Conservation (phyloP, 2,113 vertebrate genomes). For the Condylura cristata region DNA sequence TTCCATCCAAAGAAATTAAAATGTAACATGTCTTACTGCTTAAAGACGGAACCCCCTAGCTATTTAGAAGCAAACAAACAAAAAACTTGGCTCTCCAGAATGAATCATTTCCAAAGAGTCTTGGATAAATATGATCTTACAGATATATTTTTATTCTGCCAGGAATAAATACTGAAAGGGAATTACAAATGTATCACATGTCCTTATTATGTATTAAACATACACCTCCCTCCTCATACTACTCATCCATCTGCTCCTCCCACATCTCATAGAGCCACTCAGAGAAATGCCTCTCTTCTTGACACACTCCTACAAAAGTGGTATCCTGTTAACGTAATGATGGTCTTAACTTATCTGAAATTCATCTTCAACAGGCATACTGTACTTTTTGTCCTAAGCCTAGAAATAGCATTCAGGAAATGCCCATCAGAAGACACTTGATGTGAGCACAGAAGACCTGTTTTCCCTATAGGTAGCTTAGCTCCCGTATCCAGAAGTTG, state of each 20-base stretch:
- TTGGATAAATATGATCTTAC: conserved; percentile 31
- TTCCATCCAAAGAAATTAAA: conserved; percentile 47
- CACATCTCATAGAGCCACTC: neutral
- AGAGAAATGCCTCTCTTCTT: neutral
- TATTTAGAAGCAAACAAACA: conserved; percentile 58
- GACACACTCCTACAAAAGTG: neutral
- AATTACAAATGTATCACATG: conserved; percentile 36
- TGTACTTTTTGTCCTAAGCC: conserved; percentile 24
- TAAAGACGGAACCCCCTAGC: conserved; percentile 1
- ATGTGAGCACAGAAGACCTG: neutral
- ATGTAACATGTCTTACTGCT: conserved; percentile 38
- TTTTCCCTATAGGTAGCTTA: neutral
- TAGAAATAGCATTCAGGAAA: neutral
- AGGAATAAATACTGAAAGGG: conserved; percentile 39
- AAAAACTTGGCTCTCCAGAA: neutral
- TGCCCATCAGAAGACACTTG: neutral
- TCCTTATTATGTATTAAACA: conserved; percentile 14
- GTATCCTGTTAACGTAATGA: neutral
- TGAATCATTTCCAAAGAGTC: conserved; percentile 21
- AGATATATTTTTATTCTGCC: conserved; percentile 47
- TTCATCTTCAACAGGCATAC: neutral
- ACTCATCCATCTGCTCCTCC: neutral
- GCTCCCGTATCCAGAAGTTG: neutral
- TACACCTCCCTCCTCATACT: neutral
- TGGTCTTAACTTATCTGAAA: neutral